Base-by-base conservation (phyloP, 1,140 invertebrate species). In the Chironomus tepperi region DNA sequence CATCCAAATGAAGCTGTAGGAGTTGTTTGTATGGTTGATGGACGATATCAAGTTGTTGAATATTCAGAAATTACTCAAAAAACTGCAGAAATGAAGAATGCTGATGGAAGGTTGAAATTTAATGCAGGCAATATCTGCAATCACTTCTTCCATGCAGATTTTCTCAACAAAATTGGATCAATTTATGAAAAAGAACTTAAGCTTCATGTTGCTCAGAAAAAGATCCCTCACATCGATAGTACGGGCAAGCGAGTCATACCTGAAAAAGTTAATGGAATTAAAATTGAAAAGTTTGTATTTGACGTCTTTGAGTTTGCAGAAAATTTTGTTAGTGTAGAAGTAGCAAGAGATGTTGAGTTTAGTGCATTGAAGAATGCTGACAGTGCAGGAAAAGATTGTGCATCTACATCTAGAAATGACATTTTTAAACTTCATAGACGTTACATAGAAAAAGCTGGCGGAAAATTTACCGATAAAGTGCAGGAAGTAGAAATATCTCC, bases 271-370 rank as follows among this genome's bases (percentile, higher is more conserved):
- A 99, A 99, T 82, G 98, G 97, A 19, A 96, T 99, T 76, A 99
- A 99, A 86, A 93, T 99, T 81, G 98, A 99, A 79, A 99, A 99
- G 84, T 99, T 99, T 83, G 92, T 99, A 2, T 99, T 99, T 81
- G 98, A 99, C 84, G 96, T 98, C 0, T 99, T 99, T 81, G 91
- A 93, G 79, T 97, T 96, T 82, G 88, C 95, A 0, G 88, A 92
- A 82, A 92, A 91, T 77, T 96, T 99, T 80, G 93, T 92, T 18
- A 94, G 94, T 3, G 96, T 97, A 90, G 94, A 98, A 86, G 97
- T 97, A 0, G 85, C 90, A 0, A 86, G 97, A 73, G 91, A 96
- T 77, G 91, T 93, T 75, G 98, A 99, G 81, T 99, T 99, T 81
- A 96, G 96, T 79, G 96, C 98, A 0, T 81, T 99, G 76, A 99